A percentile compares a stretch with the other conserved stretches of the same genome.
Evolutionary conservation across 2,113 vertebrate species (phyloP).

Genomic region (Pyxicephalus adspersus): DNA sequence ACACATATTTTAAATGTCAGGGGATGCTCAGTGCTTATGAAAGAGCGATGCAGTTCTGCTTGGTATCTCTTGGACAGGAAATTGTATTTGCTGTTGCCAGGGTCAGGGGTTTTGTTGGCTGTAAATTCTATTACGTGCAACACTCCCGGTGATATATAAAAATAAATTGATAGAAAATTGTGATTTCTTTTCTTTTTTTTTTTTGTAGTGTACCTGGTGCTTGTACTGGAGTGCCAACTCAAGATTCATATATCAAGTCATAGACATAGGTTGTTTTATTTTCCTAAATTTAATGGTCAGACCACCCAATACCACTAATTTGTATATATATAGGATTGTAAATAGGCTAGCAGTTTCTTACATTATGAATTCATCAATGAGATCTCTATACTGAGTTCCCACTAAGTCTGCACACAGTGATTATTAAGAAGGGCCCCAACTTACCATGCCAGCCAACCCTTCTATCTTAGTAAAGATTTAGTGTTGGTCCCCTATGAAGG

Average conservation of each 20-base stretch:
- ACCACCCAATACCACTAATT: no score
- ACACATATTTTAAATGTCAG: slow-evolving; percentile 33
- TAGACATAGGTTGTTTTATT: no score
- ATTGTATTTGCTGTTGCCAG: slow-evolving; percentile 16
- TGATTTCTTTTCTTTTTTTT: neutral
- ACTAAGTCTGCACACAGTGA: no score
- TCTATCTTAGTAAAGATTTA: no score
- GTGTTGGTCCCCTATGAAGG: no score
- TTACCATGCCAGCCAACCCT: no score
- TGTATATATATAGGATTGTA: no score
- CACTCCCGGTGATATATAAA: slow-evolving; percentile 20
- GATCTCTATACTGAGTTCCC: no score
- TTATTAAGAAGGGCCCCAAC: no score
- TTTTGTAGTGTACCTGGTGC: neutral
- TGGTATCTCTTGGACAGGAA: slow-evolving; percentile 15
- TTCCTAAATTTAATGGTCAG: no score
- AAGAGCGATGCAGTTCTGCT: neutral
- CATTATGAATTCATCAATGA: no score
- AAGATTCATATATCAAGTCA: neutral
- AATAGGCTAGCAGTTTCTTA: no score
- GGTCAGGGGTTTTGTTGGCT: slow-evolving; percentile 13
- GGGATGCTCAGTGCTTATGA: neutral
- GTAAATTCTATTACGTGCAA: slow-evolving; percentile 25
- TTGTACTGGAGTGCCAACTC: neutral
- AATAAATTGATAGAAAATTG: slow-evolving; percentile 32